These are phyloP conservation scores for Agapornis roseicollis DNA, from an alignment of 2,113 vertebrate species.

Conservation along the genomic window DNA sequence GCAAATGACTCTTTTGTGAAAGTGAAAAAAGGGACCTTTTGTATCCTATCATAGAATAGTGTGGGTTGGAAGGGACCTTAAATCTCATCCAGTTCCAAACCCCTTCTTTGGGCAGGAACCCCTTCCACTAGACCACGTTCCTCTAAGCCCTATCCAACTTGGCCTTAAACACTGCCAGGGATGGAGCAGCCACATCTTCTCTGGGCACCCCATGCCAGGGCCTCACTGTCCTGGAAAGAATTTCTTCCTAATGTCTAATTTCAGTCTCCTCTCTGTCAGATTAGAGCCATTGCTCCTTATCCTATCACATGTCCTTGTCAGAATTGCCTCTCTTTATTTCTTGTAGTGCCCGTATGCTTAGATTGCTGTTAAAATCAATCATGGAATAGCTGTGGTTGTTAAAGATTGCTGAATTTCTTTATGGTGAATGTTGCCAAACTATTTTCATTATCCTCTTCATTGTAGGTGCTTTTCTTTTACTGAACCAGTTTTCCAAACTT, in stretches of 20 bases:
- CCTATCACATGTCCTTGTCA: background rate
- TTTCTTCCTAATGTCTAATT: background rate
- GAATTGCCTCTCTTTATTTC: background rate
- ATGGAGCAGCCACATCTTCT: background rate
- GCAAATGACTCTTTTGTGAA: background rate
- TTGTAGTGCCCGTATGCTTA: background rate
- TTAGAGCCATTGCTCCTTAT: background rate
- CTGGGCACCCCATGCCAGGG: background rate
- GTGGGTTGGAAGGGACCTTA: background rate
- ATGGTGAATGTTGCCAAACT: background rate
- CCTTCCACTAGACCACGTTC: background rate
- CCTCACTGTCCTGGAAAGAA: background rate
- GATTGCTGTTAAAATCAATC: background rate
- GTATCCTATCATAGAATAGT: background rate
- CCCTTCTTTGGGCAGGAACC: background rate
- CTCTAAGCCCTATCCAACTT: background rate
- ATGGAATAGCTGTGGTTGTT: background rate
- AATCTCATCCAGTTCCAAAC: background rate
- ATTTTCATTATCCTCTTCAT: background rate
- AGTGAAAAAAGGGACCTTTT: background rate
- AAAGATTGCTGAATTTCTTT: background rate
- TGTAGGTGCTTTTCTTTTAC: background rate
- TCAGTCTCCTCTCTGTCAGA: background rate
- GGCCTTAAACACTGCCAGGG: background rate
- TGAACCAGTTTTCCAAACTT: background rate